Percentiles rank a stretch among this genome's conserved stretches.
phyloP scores from a whole-genome alignment of 2,113 vertebrate species.

The Pipra filicauda region DNA sequence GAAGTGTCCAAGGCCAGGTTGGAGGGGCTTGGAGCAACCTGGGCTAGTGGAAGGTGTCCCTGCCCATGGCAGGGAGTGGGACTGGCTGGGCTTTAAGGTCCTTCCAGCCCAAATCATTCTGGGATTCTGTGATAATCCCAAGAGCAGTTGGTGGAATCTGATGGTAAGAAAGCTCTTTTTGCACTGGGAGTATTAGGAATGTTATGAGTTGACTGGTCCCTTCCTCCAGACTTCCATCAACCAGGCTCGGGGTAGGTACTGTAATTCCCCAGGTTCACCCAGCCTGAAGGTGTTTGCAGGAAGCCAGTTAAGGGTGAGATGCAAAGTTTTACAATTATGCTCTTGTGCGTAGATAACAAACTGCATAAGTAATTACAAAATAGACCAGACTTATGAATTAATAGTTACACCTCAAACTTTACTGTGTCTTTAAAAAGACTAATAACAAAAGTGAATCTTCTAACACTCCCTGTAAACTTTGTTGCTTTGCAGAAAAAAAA shows the following conservation, averaged over 20 bases:
- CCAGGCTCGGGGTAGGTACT: neutral
- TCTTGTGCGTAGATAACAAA: neutral
- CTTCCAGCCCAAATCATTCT: neutral
- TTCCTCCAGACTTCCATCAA: neutral
- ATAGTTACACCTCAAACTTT: neutral
- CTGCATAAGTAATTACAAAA: neutral
- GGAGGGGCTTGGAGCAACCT: neutral
- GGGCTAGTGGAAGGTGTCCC: neutral
- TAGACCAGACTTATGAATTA: neutral
- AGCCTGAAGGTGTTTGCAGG: neutral
- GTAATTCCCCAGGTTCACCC: neutral
- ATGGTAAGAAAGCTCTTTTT: neutral
- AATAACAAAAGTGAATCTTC: neutral
- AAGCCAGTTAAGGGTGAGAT: neutral
- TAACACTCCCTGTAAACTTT: neutral
- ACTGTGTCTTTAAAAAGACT: neutral
- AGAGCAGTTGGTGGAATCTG: accelerated
- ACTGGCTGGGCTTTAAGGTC: neutral
- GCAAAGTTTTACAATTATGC: neutral
- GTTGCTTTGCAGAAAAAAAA: constrained; percentile 39
- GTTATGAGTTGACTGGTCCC: neutral
- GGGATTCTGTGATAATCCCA: neutral
- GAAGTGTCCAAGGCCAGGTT: neutral
- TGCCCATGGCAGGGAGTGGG: neutral
- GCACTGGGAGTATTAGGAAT: neutral